phyloP scores from a whole-genome alignment of 92 coral and sea anemone genomes.

The Porites evermanni region DNA sequence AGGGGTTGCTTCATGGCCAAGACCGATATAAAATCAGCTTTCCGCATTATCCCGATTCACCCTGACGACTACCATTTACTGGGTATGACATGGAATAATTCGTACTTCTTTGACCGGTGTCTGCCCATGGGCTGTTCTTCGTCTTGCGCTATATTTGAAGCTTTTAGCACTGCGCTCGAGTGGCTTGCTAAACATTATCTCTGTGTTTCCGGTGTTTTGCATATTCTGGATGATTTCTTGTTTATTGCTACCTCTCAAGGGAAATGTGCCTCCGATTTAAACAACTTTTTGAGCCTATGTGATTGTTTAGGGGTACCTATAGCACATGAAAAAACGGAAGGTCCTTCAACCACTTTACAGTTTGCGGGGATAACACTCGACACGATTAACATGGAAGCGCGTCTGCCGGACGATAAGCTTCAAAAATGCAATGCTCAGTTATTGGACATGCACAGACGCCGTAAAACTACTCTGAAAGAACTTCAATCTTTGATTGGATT shows the following conservation, averaged over 20 bases:
- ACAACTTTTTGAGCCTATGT: constrained; percentile 5
- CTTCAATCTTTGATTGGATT: too few relatives aligned
- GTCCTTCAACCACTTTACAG: constrained; percentile 36
- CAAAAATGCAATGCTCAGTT: constrained; percentile 45
- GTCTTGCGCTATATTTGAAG: constrained; percentile 55
- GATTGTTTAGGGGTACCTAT: constrained; percentile 37
- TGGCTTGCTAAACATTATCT: too few relatives aligned
- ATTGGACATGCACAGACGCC: constrained; percentile 38
- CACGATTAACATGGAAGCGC: constrained; percentile 44
- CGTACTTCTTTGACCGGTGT: background rate
- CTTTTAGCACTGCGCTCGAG: too few relatives aligned
- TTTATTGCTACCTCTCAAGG: constrained; percentile 32
- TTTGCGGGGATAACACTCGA: constrained; percentile 57
- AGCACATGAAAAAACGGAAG: constrained; percentile 33
- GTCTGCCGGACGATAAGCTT: constrained; percentile 45
- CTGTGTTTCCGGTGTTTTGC: too few relatives aligned
- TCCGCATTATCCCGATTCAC: constrained; percentile 48
- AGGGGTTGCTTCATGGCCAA: background rate
- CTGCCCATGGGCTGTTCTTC: constrained; percentile 53
- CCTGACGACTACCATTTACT: constrained; percentile 47
- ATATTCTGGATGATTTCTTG: too few relatives aligned
- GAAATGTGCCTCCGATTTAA: constrained; percentile 30
- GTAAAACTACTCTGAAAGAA: background rate
- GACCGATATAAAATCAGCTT: too few relatives aligned
- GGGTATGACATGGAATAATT: constrained; percentile 42